Percentiles rank a stretch among this genome's conserved stretches.
phyloP scores from a whole-genome alignment of 1,140 invertebrate genomes.

The Radopholus similis region DNA sequence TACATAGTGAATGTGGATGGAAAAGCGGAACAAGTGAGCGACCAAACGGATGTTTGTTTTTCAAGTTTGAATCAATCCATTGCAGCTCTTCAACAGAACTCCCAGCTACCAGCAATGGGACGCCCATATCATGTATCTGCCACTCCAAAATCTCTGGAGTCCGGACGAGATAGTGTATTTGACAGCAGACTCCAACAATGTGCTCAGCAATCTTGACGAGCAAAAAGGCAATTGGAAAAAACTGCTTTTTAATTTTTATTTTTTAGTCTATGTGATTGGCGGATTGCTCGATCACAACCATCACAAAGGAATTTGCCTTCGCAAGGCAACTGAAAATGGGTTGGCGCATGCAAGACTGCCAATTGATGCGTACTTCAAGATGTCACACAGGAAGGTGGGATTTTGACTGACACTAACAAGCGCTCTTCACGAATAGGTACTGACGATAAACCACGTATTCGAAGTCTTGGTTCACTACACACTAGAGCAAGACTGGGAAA shows the following conservation, averaged over 20 bases:
- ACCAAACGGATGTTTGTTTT: background rate
- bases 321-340: slow-evolving; percentile 73
- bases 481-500: slow-evolving; percentile 77
- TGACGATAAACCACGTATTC: slow-evolving; percentile 94
- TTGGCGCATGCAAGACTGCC: slow-evolving; percentile 81
- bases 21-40: slow-evolving; percentile 67
- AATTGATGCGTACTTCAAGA: slow-evolving; percentile 80
- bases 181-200: slow-evolving; percentile 86
- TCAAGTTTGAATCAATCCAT: background rate
- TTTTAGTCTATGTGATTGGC: slow-evolving; percentile 61
- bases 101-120: slow-evolving; percentile 70
- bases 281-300: slow-evolving; percentile 94
- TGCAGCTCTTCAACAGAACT: slow-evolving; percentile 63
- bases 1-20: slow-evolving; percentile 77
- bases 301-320: slow-evolving; percentile 83
- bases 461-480: slow-evolving; percentile 78
- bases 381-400: slow-evolving; percentile 77
- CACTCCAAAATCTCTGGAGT: slow-evolving; percentile 70
- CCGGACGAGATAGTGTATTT: slow-evolving; percentile 80
- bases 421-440: slow-evolving; percentile 62
- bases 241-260: background rate
- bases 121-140: slow-evolving; percentile 64
- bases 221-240: slow-evolving; percentile 75
- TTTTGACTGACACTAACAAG: background rate
- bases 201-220: slow-evolving; percentile 73